phyloP scores from a whole-genome alignment of 2,888 invertebrate genomes.

The Drosophila imparisetae region DNA sequence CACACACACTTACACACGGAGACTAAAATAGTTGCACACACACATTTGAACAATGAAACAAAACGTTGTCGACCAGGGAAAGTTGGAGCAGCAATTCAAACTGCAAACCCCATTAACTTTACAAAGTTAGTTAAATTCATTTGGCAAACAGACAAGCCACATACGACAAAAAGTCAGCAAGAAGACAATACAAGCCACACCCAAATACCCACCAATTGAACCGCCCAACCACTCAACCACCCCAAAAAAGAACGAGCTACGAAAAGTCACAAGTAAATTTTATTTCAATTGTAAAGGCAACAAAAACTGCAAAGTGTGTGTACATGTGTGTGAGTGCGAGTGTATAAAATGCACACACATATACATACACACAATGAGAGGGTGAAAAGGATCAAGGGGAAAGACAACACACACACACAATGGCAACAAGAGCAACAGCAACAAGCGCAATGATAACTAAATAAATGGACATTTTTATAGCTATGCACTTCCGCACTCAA shows the following conservation, averaged over 20 bases:
- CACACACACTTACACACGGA: conserved; percentile 1
- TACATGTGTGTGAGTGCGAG: conserved; percentile 22
- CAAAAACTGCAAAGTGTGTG: conserved; percentile 64
- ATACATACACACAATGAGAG: conserved; percentile 22
- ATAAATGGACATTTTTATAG: conserved; percentile 80
- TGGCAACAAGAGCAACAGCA: conserved; percentile 48
- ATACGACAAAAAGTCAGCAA: conserved; percentile 43
- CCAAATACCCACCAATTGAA: conserved; percentile 15
- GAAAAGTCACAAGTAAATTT: conserved; percentile 81
- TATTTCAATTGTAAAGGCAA: conserved; percentile 78
- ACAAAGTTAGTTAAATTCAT: conserved; percentile 81
- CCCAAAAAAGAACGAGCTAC: conserved; percentile 59
- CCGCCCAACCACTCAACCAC: conserved; percentile 37
- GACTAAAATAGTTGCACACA: not conserved
- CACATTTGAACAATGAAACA: conserved; percentile 18
- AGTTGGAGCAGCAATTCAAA: conserved; percentile 68
- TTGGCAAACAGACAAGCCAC: conserved; percentile 72
- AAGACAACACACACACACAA: conserved; percentile 23
- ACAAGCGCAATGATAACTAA: conserved; percentile 79
- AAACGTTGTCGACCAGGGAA: conserved; percentile 9
- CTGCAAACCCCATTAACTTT: conserved; percentile 80
- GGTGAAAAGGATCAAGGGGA: not conserved
- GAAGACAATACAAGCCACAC: conserved; percentile 46
- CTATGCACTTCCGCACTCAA: conserved; percentile 81
- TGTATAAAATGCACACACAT: conserved; percentile 47